These are phyloP conservation scores for Liolophura sinensis DNA, from an alignment of 1,140 invertebrate species.

Conservation along the genomic window DNA sequence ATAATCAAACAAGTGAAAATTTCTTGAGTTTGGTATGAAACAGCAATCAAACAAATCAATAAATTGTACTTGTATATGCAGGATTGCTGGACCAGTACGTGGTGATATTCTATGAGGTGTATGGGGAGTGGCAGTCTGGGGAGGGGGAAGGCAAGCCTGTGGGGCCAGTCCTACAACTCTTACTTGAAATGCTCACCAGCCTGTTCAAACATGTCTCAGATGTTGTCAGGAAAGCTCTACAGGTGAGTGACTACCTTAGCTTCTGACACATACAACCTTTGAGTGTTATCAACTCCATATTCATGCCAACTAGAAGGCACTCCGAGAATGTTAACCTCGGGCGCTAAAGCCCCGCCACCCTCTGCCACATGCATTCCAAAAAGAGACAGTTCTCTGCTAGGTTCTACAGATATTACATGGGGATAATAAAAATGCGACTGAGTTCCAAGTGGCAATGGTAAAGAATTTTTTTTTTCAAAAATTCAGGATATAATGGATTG, in stretches of 20 bases:
- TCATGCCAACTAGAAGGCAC: not conserved
- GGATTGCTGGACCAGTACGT: conserved; percentile 51
- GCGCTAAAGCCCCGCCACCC: too few relatives aligned
- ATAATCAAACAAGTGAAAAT: too few relatives aligned
- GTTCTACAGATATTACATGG: too few relatives aligned
- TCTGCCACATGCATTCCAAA: too few relatives aligned
- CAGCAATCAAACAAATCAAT: too few relatives aligned
- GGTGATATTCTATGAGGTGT: conserved; percentile 45
- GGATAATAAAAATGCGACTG: too few relatives aligned
- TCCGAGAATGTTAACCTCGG: not conserved
- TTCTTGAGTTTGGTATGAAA: too few relatives aligned
- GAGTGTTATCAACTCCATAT: not conserved
- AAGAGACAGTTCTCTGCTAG: too few relatives aligned
- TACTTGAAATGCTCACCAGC: conserved; percentile 49
- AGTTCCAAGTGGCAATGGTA: too few relatives aligned
- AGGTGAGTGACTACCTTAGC: conserved; percentile 30
- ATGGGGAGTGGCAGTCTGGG: conserved; percentile 35
- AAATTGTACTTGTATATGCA: conserved; percentile 12
- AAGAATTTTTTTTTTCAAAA: too few relatives aligned
- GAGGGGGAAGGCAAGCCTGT: conserved; percentile 38
- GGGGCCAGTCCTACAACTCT: conserved; percentile 35
- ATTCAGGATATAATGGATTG: too few relatives aligned
- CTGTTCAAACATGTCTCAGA: conserved; percentile 56
- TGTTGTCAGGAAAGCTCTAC: conserved; percentile 54
- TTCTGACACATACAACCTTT: not conserved